A percentile compares a stretch with the other conserved stretches of the same genome.
Evolutionary conservation across 2,113 vertebrate genomes (phyloP).

Genomic region (Chunga burmeisteri): DNA sequence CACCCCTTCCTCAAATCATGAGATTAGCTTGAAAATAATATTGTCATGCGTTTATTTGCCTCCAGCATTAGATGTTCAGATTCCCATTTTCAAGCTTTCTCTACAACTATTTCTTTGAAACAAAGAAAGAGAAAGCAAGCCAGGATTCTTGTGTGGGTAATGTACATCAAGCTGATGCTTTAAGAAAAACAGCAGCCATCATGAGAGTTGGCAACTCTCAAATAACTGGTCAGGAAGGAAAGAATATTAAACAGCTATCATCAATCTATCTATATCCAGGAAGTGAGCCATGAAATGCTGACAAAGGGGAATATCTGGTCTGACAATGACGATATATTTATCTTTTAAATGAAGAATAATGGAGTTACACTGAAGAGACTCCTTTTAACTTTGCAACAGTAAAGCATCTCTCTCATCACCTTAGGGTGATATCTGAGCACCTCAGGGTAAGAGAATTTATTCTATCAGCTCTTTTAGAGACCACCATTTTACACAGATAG

Average conservation of each 20-base stretch:
- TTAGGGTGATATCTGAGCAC: background rate
- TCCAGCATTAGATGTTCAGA: background rate
- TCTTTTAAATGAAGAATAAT: constrained; percentile 69
- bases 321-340: constrained; percentile 52
- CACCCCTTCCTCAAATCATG: background rate
- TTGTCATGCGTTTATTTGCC: background rate
- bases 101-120: background rate
- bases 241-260: constrained; percentile 61
- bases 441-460: background rate
- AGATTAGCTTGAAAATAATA: background rate
- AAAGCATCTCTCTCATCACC: background rate
- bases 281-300: constrained; percentile 60
- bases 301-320: constrained; percentile 57
- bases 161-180: background rate
- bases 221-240: constrained; percentile 40
- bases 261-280: constrained; percentile 54
- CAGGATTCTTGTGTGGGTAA: background rate
- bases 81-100: background rate
- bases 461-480: background rate
- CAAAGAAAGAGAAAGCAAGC: background rate
- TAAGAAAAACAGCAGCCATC: constrained; percentile 50
- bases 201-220: constrained; percentile 57
- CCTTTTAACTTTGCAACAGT: constrained; percentile 13
- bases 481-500: background rate
- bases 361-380: constrained; percentile 31